phyloP scores from a whole-genome alignment of 1,140 invertebrate genomes.

The Trichoplusia ni region DNA sequence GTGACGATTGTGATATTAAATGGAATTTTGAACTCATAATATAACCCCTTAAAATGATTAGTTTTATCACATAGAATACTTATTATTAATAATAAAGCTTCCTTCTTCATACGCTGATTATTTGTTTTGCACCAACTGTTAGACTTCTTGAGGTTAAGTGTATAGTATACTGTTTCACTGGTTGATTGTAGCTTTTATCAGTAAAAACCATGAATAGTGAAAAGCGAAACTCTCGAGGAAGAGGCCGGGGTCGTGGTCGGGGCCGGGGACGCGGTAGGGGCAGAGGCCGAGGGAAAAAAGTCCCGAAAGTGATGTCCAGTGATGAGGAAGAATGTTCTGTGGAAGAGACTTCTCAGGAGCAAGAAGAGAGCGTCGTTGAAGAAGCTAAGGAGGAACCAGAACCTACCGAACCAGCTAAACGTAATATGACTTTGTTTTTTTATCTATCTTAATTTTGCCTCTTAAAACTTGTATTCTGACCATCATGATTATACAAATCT shows the following conservation, averaged over 20 bases:
- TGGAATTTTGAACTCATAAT: slow-evolving; percentile 1
- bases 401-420: slow-evolving; percentile 79
- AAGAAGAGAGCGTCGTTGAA: slow-evolving; percentile 70
- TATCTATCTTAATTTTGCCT: neutral
- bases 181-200: neutral
- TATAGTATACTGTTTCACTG: too few relatives aligned
- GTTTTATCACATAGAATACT: neutral
- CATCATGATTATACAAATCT: too few relatives aligned
- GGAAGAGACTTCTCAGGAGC: slow-evolving; percentile 81
- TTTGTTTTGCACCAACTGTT: too few relatives aligned
- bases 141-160: neutral
- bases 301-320: slow-evolving; percentile 87
- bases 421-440: slow-evolving; percentile 47
- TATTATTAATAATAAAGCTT: neutral
- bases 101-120: too few relatives aligned
- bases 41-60: slow-evolving; percentile 7
- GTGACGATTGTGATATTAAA: slow-evolving; percentile 25
- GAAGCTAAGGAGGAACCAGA: slow-evolving; percentile 80
- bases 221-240: slow-evolving; percentile 80
- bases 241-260: slow-evolving; percentile 85
- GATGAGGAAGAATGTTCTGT: slow-evolving; percentile 86
- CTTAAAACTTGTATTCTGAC: too few relatives aligned
- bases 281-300: slow-evolving; percentile 87
- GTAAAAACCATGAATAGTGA: slow-evolving; percentile 74
- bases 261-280: slow-evolving; percentile 86